Percentiles rank a stretch among this genome's conserved stretches.
phyloP scores from a whole-genome alignment of 2,797 vertebrate species.

The Liasis olivaceus region DNA sequence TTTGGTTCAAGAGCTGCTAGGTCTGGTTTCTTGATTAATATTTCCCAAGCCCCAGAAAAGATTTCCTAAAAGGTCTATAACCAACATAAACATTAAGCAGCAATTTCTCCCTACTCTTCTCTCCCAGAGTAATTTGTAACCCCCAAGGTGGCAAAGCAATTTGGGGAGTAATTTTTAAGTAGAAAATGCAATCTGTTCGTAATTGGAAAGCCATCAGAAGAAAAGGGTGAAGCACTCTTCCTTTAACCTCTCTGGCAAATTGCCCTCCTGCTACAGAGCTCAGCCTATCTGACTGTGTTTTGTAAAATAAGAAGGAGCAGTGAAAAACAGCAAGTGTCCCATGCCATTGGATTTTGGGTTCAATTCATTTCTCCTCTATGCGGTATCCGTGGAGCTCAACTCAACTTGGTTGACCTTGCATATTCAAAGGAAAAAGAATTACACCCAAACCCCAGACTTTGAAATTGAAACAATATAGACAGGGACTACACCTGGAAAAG shows the following conservation, averaged over 20 bases:
- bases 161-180: not conserved
- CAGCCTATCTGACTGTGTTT: not conserved
- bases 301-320: not conserved
- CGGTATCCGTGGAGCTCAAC: not conserved
- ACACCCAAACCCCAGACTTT: not conserved
- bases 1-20: not conserved
- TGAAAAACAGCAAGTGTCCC: not conserved
- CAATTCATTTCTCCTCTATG: not conserved
- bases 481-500: not conserved
- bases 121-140: not conserved
- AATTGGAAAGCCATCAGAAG: not conserved
- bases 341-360: not conserved
- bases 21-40: not conserved
- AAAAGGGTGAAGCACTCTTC: not conserved
- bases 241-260: not conserved
- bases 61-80: not conserved
- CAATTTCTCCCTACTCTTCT: not conserved
- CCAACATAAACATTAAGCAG: not conserved
- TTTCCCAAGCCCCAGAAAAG: not conserved
- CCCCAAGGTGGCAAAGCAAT: not conserved
- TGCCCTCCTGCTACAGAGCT: not conserved
- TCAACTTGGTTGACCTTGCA: not conserved
- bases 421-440: not conserved
- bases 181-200: not conserved
- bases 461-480: not conserved